phyloP scores from a whole-genome alignment of 2,797 vertebrate genomes.

The Notamacropus eugenii region DNA sequence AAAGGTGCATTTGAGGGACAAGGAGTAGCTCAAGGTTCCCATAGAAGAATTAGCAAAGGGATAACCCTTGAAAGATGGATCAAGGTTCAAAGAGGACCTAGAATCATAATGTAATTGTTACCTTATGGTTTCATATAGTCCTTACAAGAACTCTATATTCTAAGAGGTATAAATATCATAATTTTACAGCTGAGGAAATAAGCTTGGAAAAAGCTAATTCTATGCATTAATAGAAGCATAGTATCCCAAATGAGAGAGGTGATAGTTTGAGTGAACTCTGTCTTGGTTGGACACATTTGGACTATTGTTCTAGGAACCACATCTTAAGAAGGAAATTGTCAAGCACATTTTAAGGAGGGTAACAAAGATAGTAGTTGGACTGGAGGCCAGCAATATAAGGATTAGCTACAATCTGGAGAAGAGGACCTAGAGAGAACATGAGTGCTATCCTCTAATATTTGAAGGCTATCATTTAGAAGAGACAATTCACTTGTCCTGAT shows the following conservation, averaged over 20 bases:
- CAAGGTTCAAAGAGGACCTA: background rate
- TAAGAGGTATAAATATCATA: background rate
- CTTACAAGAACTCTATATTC: background rate
- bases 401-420: background rate
- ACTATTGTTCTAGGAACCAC: background rate
- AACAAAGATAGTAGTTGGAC: background rate
- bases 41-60: background rate
- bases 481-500: background rate
- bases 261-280: background rate
- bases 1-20: background rate
- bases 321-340: background rate
- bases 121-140: background rate
- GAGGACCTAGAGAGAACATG: background rate
- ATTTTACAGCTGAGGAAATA: background rate
- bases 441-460: background rate
- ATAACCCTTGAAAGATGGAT: background rate
- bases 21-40: background rate
- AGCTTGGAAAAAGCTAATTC: too few species aligned
- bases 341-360: background rate
- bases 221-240: background rate
- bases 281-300: background rate
- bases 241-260: too few species aligned
- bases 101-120: background rate
- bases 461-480: background rate
- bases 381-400: background rate